These are phyloP conservation scores for Sminthurides bifidus DNA, from an alignment of 1,140 invertebrate species.

Conservation along the genomic window DNA sequence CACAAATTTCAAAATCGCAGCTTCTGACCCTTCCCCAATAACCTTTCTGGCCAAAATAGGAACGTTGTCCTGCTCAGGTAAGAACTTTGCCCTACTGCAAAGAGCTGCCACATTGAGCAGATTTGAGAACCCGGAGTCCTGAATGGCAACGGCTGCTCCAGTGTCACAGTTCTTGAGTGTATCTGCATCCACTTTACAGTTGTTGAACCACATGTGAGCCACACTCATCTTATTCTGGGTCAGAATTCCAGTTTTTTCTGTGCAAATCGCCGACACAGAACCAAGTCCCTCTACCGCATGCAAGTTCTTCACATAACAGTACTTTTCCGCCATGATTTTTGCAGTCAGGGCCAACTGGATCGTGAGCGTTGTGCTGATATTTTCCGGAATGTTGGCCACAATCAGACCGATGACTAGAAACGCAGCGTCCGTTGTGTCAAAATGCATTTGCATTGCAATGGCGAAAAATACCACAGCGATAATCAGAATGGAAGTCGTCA, in stretches of 20 bases:
- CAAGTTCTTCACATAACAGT: constrained; percentile 63
- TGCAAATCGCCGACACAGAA: constrained; percentile 64
- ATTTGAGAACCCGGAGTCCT: constrained; percentile 42
- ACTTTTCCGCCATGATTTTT: constrained; percentile 58
- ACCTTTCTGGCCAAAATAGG: constrained; percentile 48
- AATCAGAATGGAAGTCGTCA: constrained; percentile 36
- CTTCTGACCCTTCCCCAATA: constrained; percentile 66
- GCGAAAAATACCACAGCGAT: constrained; percentile 48
- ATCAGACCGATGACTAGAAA: constrained; percentile 23
- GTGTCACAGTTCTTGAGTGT: constrained; percentile 40
- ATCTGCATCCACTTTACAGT: constrained; percentile 46
- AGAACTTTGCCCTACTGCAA: constrained; percentile 65
- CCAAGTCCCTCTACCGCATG: constrained; percentile 68
- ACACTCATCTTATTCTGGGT: constrained; percentile 68
- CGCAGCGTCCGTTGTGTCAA: constrained; percentile 15
- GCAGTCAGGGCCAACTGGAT: constrained; percentile 54
- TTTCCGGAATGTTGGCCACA: constrained; percentile 27
- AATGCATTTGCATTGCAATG: constrained; percentile 42
- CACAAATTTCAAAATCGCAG: constrained; percentile 66
- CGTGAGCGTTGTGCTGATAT: constrained; percentile 17
- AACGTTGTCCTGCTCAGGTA: constrained; percentile 45
- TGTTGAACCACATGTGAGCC: constrained; percentile 60
- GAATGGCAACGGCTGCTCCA: constrained; percentile 34
- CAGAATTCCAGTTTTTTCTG: constrained; percentile 58
- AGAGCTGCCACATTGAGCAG: constrained; percentile 56